Base-by-base conservation (phyloP, 1,140 invertebrate species). In the Gryon sp. region DNA sequence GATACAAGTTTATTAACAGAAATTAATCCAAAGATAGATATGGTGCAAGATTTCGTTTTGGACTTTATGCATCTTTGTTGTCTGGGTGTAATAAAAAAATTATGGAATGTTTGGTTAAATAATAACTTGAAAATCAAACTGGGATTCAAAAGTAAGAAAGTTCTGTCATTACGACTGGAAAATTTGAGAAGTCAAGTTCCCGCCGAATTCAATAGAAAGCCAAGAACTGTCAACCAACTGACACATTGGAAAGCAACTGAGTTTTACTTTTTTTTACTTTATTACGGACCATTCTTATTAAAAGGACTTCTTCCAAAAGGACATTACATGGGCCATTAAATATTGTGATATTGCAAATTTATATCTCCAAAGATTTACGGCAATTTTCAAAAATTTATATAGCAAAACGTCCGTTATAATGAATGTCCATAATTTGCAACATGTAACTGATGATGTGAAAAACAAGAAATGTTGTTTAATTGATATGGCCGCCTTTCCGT, bases 181-280 rank as follows among this genome's bases (percentile, higher is more conserved):
- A 0, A 19, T 22, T 26, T 70, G 9, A 46, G 26, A 30, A 41
- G 8, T 1, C 59, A 68, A 36, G 45, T 78, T 36, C 55, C 60
- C 2, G 12, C 4, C 6, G 75, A 77, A 36, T 80, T 74, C 50
- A 50, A 69, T 38, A 40, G 69, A n/a, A 68, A 65, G 59, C 43
- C 38, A 11, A 34, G 48, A 15, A 36, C 24, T 1, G 40, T 26
- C 2, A 18, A 34, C 1, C 20, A 36, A 4, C 43, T 59, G 7
- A 16, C 20, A 11, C 30, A 18, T 74, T 76, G 74, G 76, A 80
- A 66, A 26, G 43, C 57, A 18, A 62, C 63, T 20, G 8, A 77
- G 72, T 62, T 53, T 50, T 43, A 60, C 0, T 74, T 78, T 38
- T 80, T 77, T 48, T 53, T 75, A 15, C 26, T 80, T 0, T 80